A percentile compares a stretch with the other conserved stretches of the same genome.
phyloP scores from a whole-genome alignment of 2,797 vertebrate species.

The Hippopotamyrus pictus region DNA sequence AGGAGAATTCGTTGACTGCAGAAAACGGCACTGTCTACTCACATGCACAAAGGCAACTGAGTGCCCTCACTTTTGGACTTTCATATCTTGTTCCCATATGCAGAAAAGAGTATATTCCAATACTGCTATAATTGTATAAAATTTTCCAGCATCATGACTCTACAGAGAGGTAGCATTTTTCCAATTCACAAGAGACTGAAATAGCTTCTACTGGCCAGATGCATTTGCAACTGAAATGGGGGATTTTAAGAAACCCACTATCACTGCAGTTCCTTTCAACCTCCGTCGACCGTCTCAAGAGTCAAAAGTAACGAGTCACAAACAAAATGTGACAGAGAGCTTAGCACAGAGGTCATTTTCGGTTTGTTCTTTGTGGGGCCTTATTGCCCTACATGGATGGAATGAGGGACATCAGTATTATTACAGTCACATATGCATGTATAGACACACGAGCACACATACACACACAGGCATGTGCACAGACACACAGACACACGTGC shows the following conservation, averaged over 20 bases:
- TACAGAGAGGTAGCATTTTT: not conserved
- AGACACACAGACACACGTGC: not conserved
- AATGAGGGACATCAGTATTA: not conserved
- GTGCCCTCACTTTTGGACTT: not conserved
- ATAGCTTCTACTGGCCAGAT: not conserved
- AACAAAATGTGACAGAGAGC: not conserved
- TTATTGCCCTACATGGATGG: not conserved
- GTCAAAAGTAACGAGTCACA: not conserved
- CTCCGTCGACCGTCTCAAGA: not conserved
- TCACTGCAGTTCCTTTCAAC: not conserved
- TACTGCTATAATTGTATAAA: not conserved
- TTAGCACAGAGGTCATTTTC: not conserved
- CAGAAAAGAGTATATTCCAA: not conserved
- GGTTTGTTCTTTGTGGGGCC: not conserved
- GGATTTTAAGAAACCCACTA: not conserved
- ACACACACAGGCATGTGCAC: not conserved
- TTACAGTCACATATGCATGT: not conserved
- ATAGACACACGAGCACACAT: not conserved
- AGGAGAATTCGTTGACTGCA: not conserved
- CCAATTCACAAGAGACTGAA: not conserved
- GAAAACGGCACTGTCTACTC: not conserved
- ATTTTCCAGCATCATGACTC: not conserved
- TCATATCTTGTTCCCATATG: not conserved
- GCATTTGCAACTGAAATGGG: not conserved
- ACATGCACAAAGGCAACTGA: not conserved